Conservation (phyloP, 2,888 invertebrate genomes). For the Bombylius major region DNA sequence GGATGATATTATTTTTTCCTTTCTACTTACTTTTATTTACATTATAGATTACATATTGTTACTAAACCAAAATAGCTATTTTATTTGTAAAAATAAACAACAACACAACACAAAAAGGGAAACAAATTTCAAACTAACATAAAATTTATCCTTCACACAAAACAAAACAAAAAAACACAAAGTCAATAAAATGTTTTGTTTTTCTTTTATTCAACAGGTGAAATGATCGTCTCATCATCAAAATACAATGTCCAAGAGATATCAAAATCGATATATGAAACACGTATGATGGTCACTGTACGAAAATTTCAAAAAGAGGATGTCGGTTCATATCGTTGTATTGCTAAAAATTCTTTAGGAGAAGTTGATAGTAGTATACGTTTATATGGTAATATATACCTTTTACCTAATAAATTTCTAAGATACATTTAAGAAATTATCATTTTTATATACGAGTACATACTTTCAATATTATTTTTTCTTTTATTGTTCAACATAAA, state of each 20-base stretch:
- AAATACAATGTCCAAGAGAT: slow-evolving; percentile 66
- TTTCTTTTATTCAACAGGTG: slow-evolving; percentile 40
- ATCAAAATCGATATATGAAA: slow-evolving; percentile 63
- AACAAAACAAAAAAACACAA: too few relatives aligned
- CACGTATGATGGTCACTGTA: slow-evolving; percentile 68
- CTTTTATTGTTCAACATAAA: background rate
- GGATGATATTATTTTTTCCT: too few relatives aligned
- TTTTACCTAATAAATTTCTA: background rate
- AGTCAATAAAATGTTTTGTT: too few relatives aligned
- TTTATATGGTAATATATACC: slow-evolving; percentile 55
- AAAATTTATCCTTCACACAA: too few relatives aligned
- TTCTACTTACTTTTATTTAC: too few relatives aligned
- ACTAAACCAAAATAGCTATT: too few relatives aligned
- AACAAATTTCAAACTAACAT: too few relatives aligned
- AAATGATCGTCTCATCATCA: slow-evolving; percentile 70
- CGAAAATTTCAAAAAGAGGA: slow-evolving; percentile 59
- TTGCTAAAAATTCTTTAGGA: slow-evolving; percentile 76
- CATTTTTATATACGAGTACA: background rate
- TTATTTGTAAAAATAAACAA: too few relatives aligned
- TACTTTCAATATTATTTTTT: background rate
- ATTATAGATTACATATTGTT: too few relatives aligned
- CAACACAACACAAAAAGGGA: too few relatives aligned
- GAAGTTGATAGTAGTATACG: slow-evolving; percentile 80
- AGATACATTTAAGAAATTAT: too few relatives aligned
- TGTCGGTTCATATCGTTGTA: slow-evolving; percentile 72